Evolutionary conservation across 2,797 vertebrate genomes (phyloP), one percentile per base, ranked within the genome.

Genomic region (Girardinus metallicus): DNA sequence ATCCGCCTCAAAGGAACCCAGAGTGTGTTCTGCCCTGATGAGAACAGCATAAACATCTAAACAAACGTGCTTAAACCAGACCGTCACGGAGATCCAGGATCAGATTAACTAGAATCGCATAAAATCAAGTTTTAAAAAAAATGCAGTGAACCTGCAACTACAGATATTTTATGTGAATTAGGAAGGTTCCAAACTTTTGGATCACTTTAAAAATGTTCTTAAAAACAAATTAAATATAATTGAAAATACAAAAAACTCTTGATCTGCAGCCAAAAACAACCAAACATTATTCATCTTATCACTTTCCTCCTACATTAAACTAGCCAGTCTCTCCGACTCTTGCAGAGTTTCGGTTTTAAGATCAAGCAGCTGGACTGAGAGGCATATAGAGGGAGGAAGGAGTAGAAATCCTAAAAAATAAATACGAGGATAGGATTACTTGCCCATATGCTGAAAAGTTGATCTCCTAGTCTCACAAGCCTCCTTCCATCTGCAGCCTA

Each of bases 311-410:
- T 12, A 29, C 31, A 12, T 5, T 1, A 78, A 57, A 74, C 39
- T 23, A 68, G 23, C 2, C 13, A 41, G 26, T 68, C 55, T 55
- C 26, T 13, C 15, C 8, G 31, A 15, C 84, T 83, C 21, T 83
- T 71, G 7, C 55, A 70, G 41, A 44, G 46, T 73, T 78, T 71
- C 73, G 75, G 78, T 79, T 87, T 88, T 94, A 92, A 93, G 82
- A 74, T 89, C 83, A 83, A 90, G 92, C 93, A 95, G 92, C 91
- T 92, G 90, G 68, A 74, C 51, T 76, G 74, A 43, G 74, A 74
- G 66, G 74, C 78, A 86, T 86, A 84, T 47, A 76, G 84, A 80
- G 81, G 80, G 78, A 71, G 88, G 84, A 80, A 82, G 86, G 80
- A 79, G 31, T 46, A 76, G 39, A 44, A 73, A 77, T 80, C 60